A percentile compares a stretch with the other conserved stretches of the same genome.
These are phyloP conservation scores for Telmatherina bonti DNA, from an alignment of 2,797 vertebrate species.

Conservation along the genomic window DNA sequence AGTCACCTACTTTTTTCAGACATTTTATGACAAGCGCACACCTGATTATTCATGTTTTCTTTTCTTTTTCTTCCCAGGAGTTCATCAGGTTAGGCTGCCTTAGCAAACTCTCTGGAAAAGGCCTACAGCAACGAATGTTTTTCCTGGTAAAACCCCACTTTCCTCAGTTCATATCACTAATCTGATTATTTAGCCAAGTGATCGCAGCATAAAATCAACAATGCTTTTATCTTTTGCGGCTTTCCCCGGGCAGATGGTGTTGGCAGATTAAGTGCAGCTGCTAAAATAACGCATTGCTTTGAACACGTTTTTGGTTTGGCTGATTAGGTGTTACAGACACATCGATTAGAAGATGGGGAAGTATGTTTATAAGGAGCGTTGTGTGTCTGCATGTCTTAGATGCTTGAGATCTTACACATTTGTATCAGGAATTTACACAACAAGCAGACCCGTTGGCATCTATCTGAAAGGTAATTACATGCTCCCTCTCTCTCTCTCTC, in stretches of 20 bases:
- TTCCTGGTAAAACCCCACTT: slow-evolving; percentile 88
- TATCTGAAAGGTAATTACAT: not conserved
- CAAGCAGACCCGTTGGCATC: not conserved
- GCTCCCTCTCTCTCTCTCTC: slow-evolving; percentile 1
- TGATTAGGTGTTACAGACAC: slow-evolving; percentile 9
- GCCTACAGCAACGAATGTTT: slow-evolving; percentile 98
- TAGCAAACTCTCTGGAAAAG: slow-evolving; percentile 97
- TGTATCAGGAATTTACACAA: not conserved
- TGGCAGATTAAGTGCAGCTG: slow-evolving; percentile 26
- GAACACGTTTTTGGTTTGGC: slow-evolving; percentile 1
- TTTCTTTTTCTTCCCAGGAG: slow-evolving; percentile 81
- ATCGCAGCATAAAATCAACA: slow-evolving; percentile 48
- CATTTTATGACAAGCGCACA: not conserved
- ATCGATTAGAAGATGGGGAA: not conserved
- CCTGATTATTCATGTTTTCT: not conserved
- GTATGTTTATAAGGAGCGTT: not conserved
- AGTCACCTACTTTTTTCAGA: not conserved
- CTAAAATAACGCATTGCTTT: slow-evolving; percentile 20
- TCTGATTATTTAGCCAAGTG: slow-evolving; percentile 43
- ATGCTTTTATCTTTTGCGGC: slow-evolving; percentile 27
- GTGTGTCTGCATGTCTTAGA: not conserved
- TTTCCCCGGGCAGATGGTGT: slow-evolving; percentile 27
- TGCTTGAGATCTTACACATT: not conserved
- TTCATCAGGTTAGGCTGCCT: slow-evolving; percentile 98
- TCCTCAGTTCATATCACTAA: slow-evolving; percentile 34